These are phyloP conservation scores for Eurois occulta DNA, from an alignment of 2,888 invertebrate species.

Conservation along the genomic window DNA sequence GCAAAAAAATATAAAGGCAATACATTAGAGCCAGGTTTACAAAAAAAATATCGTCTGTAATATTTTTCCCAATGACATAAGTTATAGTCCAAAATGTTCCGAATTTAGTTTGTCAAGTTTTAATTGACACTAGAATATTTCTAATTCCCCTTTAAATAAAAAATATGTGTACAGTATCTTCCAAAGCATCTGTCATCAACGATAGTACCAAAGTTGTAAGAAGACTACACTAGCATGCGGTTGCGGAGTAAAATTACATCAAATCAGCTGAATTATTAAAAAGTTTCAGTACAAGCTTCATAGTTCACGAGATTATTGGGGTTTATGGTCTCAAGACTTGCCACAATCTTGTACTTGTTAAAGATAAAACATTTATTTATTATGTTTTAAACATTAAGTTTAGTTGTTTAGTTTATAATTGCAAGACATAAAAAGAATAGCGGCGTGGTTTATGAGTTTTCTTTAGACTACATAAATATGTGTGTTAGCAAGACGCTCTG, in stretches of 20 bases:
- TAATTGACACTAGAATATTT: neutral
- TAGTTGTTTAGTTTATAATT: neutral
- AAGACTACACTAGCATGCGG: conserved; percentile 79
- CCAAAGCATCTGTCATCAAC: conserved; percentile 50
- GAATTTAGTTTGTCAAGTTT: neutral
- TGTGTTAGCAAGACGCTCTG: neutral
- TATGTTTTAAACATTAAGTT: conserved; percentile 6
- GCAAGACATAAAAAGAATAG: neutral
- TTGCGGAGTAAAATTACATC: conserved; percentile 84
- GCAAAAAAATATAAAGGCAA: neutral
- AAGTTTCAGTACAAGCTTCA: conserved; percentile 69
- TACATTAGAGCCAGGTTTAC: neutral
- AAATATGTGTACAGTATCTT: neutral
- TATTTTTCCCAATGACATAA: neutral
- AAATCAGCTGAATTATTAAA: conserved; percentile 86
- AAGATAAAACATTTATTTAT: conserved; percentile 3
- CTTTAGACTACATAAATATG: neutral
- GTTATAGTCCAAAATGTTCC: neutral
- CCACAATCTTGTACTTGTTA: conserved; percentile 38
- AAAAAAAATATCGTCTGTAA: neutral
- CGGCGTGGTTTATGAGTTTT: neutral
- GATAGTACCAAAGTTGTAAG: conserved; percentile 64
- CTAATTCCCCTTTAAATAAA: neutral
- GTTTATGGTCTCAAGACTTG: conserved; percentile 43
- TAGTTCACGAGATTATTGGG: conserved; percentile 60